These are phyloP conservation scores for Dichetophora obliterata DNA, from an alignment of 2,888 invertebrate genomes.

Conservation along the genomic window DNA sequence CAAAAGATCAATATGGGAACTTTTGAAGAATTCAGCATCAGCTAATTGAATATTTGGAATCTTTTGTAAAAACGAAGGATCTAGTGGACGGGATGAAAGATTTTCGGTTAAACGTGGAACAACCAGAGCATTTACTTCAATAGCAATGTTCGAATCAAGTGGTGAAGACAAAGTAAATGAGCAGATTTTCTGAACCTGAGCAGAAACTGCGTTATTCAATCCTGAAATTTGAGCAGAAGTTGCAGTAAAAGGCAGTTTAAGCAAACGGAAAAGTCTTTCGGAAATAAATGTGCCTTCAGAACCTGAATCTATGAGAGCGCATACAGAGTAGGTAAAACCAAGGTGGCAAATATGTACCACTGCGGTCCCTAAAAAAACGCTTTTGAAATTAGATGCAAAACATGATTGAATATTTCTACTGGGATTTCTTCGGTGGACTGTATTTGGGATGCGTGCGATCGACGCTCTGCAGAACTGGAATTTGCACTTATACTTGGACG, in stretches of 20 bases:
- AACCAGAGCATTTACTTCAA: not conserved
- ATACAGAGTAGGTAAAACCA: not conserved
- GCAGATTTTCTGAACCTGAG: not conserved
- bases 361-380: not conserved
- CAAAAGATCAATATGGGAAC: slow-evolving; percentile 4
- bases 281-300: not conserved
- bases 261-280: not conserved
- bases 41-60: not conserved
- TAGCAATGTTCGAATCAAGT: not conserved
- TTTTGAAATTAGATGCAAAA: not conserved
- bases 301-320: not conserved
- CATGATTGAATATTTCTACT: not conserved
- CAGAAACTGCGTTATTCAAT: not conserved
- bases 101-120: not conserved
- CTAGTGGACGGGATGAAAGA: not conserved
- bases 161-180: not conserved
- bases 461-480: not conserved
- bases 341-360: not conserved
- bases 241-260: not conserved
- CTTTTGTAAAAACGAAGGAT: not conserved
- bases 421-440: not conserved
- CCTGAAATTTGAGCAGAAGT: slow-evolving; percentile 1
- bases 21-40: not conserved
- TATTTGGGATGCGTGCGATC: not conserved
- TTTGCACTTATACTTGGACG: not conserved